Evolutionary conservation across 2,888 invertebrate genomes (phyloP).

Genomic region (Heliconius ismenius): DNA sequence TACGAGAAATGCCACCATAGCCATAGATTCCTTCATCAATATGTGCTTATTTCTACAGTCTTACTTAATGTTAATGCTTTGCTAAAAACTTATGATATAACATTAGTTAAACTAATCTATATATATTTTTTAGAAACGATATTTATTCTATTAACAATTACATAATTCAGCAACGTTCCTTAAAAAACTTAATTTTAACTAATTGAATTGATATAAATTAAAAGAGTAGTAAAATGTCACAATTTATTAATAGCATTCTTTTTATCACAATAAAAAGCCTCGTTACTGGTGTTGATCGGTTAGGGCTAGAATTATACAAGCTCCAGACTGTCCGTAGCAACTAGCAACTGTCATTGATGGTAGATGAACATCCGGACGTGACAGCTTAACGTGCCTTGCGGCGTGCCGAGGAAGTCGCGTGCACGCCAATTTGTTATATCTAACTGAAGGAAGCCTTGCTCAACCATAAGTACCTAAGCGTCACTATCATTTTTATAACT

Average conservation of each 20-base stretch:
- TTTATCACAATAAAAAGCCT: too few species aligned
- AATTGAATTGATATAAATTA: too few species aligned
- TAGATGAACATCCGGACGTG: slow-evolving; percentile 13
- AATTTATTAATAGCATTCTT: too few species aligned
- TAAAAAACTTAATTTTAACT: too few species aligned
- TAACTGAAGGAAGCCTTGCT: background rate
- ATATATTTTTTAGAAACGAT: too few species aligned
- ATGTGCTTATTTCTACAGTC: too few species aligned
- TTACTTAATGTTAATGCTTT: too few species aligned
- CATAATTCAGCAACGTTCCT: too few species aligned
- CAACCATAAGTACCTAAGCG: background rate
- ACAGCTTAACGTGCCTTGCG: slow-evolving; percentile 16
- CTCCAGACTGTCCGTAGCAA: background rate
- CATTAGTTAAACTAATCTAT: too few species aligned
- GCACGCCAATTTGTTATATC: slow-evolving; percentile 4
- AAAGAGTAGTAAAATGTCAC: too few species aligned
- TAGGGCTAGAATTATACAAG: background rate
- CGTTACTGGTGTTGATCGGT: background rate
- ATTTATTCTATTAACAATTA: too few species aligned
- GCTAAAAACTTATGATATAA: too few species aligned
- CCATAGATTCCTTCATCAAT: background rate
- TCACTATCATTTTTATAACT: background rate
- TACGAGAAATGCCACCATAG: background rate
- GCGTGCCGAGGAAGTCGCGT: slow-evolving; percentile 6
- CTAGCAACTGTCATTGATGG: slow-evolving; percentile 6